Base-by-base conservation (phyloP, 2,888 invertebrate genomes). In the Plagiodera versicolora region DNA sequence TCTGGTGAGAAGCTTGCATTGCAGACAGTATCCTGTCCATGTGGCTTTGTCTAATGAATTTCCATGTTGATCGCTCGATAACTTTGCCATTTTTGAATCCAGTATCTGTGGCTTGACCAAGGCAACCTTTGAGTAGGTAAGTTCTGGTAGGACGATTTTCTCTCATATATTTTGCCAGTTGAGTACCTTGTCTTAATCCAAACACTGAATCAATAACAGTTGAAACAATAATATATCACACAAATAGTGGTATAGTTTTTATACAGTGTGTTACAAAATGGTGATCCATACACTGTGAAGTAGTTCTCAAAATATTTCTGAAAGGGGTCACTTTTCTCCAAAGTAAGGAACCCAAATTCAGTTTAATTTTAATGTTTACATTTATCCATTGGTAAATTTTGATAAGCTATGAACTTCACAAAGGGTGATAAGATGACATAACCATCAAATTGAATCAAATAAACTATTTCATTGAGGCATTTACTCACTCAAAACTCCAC, bases 1-100 rank as follows among this genome's bases (percentile, higher is more conserved):
- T 87, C 77, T 95, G 95, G 80, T 95, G 94, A 4, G 90, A 86
- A 0, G 94, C 89, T 79, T 97, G 94, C 80, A 94, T 87, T 1
- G 90, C 83, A 1, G 92, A 86, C 17, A 95, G 83, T 16, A 95
- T 77, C 61, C 83, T 84, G 69, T 94, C 94, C 4, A 98, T 79
- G 65, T 87, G 85, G 35, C 83, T 82, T 56, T 86, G 82, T 5
- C 83, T 87, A 0, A 98, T 85, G 78, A 92, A 91, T 52, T 81
- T 79, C 76, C 83, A 92, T 0, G 87, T 87, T 0, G 91, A 82
- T 70, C 86, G 86, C 72, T 90, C 89, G 0, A 90, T 81, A 3
- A 91, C 83, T 77, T 83, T 87, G 0, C 94, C 92, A 72, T 87
- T 86, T 74, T 84, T 84, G 71, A 88, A 90, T 73, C 86, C 86